These are phyloP conservation scores for Ameiurus melas DNA, from an alignment of 2,113 vertebrate genomes.

Conservation along the genomic window DNA sequence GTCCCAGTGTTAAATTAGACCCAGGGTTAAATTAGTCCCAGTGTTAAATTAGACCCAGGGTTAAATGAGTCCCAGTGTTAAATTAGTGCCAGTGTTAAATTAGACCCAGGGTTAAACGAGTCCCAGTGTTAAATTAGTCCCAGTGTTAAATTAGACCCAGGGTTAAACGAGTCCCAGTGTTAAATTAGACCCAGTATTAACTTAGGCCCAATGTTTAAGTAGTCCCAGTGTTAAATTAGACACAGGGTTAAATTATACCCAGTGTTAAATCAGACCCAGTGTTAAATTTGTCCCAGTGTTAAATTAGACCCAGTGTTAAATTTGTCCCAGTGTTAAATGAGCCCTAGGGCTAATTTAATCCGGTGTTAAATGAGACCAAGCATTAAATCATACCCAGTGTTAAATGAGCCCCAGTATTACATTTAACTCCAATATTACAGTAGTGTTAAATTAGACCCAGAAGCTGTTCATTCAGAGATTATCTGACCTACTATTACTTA, in stretches of 20 bases:
- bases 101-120: no score
- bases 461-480: not conserved
- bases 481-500: not conserved
- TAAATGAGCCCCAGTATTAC: not conserved
- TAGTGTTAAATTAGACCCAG: not conserved
- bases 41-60: not conserved
- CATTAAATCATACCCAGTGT: not conserved
- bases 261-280: not conserved
- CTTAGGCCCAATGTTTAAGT: not conserved
- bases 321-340: not conserved
- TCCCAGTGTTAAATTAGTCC: no score
- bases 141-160: no score
- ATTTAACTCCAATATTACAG: not conserved
- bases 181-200: not conserved
- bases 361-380: not conserved
- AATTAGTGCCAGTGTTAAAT: no score
- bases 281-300: not conserved
- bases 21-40: not conserved
- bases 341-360: not conserved
- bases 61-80: not conserved
- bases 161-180: not conserved
- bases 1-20: not conserved
- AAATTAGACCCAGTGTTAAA: not conserved
- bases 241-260: not conserved
- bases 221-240: not conserved